Evolutionary conservation across 2,888 invertebrate species (phyloP).

Genomic region (Sialis lutaria): DNA sequence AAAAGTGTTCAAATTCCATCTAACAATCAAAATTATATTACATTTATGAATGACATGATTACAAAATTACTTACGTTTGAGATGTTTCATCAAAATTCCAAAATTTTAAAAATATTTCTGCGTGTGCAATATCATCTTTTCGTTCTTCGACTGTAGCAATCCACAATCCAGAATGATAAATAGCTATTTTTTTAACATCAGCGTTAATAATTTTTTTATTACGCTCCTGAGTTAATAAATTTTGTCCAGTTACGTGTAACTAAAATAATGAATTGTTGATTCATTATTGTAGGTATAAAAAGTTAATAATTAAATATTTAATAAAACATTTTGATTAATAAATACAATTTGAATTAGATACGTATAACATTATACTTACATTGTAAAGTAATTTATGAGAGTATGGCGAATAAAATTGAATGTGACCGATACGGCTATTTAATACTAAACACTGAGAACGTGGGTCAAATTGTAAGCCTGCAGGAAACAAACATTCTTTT

Average conservation of each 20-base stretch:
- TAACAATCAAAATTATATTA: constrained; percentile 16
- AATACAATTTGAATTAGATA: too few species aligned
- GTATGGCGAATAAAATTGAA: constrained; percentile 54
- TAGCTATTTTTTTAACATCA: constrained; percentile 45
- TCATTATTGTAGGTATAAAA: background rate
- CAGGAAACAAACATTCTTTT: constrained; percentile 33
- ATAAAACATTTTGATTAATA: background rate
- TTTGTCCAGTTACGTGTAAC: constrained; percentile 55
- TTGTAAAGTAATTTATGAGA: constrained; percentile 49
- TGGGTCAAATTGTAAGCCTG: constrained; percentile 40
- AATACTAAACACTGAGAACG: constrained; percentile 44
- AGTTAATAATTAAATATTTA: too few species aligned
- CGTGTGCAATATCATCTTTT: constrained; percentile 34
- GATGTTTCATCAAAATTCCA: constrained; percentile 42
- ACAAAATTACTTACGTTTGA: constrained; percentile 33
- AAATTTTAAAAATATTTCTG: constrained; percentile 56
- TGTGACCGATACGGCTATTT: constrained; percentile 54
- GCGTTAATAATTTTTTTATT: constrained; percentile 39
- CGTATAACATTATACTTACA: constrained; percentile 29
- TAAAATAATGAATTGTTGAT: constrained; percentile 17
- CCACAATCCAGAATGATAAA: constrained; percentile 50
- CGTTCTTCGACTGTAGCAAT: constrained; percentile 51
- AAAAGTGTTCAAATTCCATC: constrained; percentile 50
- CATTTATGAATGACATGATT: background rate
- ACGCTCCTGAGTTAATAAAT: constrained; percentile 46